Evolutionary conservation across 2,888 invertebrate species (phyloP).

Genomic region (Ditylenchus weischeri): DNA sequence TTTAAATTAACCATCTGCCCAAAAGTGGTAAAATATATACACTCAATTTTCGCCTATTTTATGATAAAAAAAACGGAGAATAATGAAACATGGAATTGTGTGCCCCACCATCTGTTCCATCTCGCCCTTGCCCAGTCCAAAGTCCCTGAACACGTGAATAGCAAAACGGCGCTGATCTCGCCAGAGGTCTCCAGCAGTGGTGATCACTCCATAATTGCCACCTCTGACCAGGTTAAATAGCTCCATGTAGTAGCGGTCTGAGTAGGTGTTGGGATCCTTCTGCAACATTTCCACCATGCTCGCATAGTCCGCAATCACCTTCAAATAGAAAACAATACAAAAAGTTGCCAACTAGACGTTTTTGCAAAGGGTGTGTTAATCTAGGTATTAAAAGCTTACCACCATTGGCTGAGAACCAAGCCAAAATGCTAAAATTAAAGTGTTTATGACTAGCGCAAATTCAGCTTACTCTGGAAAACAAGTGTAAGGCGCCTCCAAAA

Average conservation of each 20-base stretch:
- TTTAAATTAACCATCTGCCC: too few relatives aligned
- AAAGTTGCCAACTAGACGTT: too few relatives aligned
- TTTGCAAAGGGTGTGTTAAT: too few relatives aligned
- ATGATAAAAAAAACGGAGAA: too few relatives aligned
- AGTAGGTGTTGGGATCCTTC: slow-evolving; percentile 1
- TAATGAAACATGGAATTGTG: neutral
- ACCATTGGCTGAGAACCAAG: slow-evolving; percentile 9
- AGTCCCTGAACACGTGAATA: slow-evolving; percentile 10
- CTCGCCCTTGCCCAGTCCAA: slow-evolving; percentile 3
- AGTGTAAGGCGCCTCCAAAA: too few relatives aligned
- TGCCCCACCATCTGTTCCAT: slow-evolving; percentile 8
- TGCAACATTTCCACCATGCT: slow-evolving; percentile 6
- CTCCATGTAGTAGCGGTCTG: slow-evolving; percentile 1
- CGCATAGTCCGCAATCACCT: neutral
- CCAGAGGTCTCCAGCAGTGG: slow-evolving; percentile 13
- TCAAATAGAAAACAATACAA: too few relatives aligned
- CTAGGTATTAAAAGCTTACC: neutral
- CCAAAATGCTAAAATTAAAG: neutral
- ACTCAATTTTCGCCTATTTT: too few relatives aligned
- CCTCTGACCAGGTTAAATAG: slow-evolving; percentile 7
- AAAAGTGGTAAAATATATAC: too few relatives aligned
- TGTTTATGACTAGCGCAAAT: neutral
- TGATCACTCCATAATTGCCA: slow-evolving; percentile 14
- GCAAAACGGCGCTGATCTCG: slow-evolving; percentile 11
- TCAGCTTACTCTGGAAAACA: too few relatives aligned